phyloP scores from a whole-genome alignment of 2,888 invertebrate species.

The Eilema depressum region DNA sequence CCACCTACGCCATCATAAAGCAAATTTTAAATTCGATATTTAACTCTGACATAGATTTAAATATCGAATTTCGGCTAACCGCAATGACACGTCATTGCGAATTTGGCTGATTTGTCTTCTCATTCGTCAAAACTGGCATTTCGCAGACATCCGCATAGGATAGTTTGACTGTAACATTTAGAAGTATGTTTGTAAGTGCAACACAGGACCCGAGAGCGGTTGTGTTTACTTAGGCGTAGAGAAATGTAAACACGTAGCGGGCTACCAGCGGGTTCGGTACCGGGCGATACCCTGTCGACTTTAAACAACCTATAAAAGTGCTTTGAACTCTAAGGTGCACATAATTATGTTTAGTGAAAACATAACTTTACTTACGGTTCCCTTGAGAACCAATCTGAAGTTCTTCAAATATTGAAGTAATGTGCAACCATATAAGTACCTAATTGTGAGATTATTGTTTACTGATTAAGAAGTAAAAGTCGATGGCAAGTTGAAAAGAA shows the following conservation, averaged over 20 bases:
- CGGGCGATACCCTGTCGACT: conserved; percentile 45
- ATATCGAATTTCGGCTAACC: not conserved
- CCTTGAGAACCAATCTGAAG: conserved; percentile 25
- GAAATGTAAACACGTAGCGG: conserved; percentile 64
- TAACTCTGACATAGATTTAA: too few species aligned
- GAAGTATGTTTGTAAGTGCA: conserved; percentile 43
- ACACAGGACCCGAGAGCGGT: conserved; percentile 46
- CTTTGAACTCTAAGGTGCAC: conserved; percentile 66
- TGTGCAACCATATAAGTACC: not conserved
- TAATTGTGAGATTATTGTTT: not conserved
- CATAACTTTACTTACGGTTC: conserved; percentile 56
- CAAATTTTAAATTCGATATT: conserved; percentile 13
- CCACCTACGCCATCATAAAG: conserved; percentile 6
- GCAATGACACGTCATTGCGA: conserved; percentile 4
- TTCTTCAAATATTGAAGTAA: conserved; percentile 3
- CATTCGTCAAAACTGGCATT: not conserved
- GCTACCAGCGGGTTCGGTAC: conserved; percentile 54
- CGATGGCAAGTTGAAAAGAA: not conserved
- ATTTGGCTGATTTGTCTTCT: not conserved
- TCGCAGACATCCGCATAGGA: conserved; percentile 14
- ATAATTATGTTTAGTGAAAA: conserved; percentile 65
- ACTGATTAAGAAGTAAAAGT: not conserved
- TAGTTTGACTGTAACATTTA: conserved; percentile 37
- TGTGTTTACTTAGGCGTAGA: conserved; percentile 73
- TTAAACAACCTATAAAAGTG: conserved; percentile 60